Conservation (phyloP, 1,140 invertebrate genomes). For the Cydia pomonella region DNA sequence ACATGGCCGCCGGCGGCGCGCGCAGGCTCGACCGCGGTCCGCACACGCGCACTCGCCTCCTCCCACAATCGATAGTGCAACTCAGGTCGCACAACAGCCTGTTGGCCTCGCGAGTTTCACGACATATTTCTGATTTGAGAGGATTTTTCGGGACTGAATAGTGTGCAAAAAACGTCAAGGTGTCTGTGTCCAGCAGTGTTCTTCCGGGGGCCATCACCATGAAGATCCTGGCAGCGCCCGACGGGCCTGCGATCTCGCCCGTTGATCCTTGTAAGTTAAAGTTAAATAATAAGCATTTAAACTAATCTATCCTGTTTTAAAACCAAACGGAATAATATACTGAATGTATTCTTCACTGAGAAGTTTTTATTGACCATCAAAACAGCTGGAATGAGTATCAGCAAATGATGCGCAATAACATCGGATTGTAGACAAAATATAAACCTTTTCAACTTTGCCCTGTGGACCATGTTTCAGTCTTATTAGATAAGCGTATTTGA, state of each 20-base stretch:
- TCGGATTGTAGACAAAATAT: slow-evolving; percentile 17
- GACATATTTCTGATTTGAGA: slow-evolving; percentile 42
- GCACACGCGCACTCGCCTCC: slow-evolving; percentile 31
- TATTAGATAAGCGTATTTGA: neutral
- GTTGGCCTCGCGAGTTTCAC: slow-evolving; percentile 61
- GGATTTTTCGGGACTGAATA: slow-evolving; percentile 49
- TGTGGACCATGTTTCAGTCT: neutral
- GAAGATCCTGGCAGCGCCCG: slow-evolving; percentile 66
- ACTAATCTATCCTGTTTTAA: neutral
- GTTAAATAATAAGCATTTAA: slow-evolving; percentile 33
- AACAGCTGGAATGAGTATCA: neutral
- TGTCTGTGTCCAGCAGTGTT: slow-evolving; percentile 72
- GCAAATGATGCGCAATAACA: slow-evolving; percentile 28
- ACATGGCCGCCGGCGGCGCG: slow-evolving; percentile 41
- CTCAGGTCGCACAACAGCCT: slow-evolving; percentile 59
- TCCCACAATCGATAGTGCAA: slow-evolving; percentile 72
- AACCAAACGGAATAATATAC: neutral
- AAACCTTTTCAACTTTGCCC: neutral
- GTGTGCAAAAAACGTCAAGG: slow-evolving; percentile 58
- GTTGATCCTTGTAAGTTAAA: slow-evolving; percentile 65
- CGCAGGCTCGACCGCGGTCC: slow-evolving; percentile 56
- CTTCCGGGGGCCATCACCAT: slow-evolving; percentile 68
- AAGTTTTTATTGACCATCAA: neutral
- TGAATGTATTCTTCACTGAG: neutral
- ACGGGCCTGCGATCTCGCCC: slow-evolving; percentile 64